Evolutionary conservation across 1,140 invertebrate species (phyloP).

Genomic region (Halyomorpha halys): DNA sequence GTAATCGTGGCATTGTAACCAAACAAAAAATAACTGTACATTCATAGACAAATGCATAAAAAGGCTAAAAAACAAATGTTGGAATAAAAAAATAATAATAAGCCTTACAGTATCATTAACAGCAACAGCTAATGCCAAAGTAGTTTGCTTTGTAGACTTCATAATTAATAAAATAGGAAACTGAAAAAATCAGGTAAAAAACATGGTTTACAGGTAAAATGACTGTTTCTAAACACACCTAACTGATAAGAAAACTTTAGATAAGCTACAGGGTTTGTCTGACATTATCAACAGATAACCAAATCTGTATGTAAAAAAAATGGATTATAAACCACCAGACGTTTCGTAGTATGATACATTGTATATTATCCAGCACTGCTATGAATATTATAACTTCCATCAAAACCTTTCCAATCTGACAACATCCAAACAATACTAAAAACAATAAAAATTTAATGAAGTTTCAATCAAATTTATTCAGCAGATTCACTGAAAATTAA

Average conservation of each 20-base stretch:
- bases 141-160: slow-evolving; percentile 1
- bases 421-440: background rate
- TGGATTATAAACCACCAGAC: too few relatives aligned
- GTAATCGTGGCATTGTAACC: too few relatives aligned
- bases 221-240: background rate
- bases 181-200: background rate
- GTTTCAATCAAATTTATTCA: too few relatives aligned
- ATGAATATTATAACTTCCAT: background rate
- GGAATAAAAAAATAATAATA: background rate
- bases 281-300: too few relatives aligned
- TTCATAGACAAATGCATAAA: too few relatives aligned
- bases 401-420: background rate
- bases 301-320: too few relatives aligned
- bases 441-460: too few relatives aligned
- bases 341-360: too few relatives aligned
- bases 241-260: slow-evolving; percentile 5
- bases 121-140: slow-evolving; percentile 1
- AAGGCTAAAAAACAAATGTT: too few relatives aligned
- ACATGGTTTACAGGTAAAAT: background rate
- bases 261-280: too few relatives aligned
- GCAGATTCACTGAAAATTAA: too few relatives aligned
- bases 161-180: background rate
- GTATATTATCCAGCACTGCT: background rate
- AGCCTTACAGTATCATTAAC: slow-evolving; percentile 1
- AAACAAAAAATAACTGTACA: too few relatives aligned